Evolutionary conservation across 1,140 invertebrate species (phyloP).

Genomic region (Orius insidiosus): DNA sequence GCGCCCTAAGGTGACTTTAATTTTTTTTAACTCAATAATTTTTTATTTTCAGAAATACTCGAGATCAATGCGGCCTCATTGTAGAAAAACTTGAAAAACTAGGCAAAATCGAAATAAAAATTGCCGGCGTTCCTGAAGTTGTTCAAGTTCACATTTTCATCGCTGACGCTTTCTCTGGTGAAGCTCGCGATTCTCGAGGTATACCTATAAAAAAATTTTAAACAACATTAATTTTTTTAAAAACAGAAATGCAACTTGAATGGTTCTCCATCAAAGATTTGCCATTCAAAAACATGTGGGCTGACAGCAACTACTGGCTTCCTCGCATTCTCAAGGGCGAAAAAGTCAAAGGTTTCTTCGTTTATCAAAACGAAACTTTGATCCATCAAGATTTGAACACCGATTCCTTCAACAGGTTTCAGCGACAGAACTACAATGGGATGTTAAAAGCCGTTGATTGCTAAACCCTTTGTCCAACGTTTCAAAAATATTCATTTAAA

Average conservation of each 20-base stretch:
- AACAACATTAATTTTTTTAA: slow-evolving; percentile 3
- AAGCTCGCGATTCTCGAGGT: slow-evolving; percentile 29
- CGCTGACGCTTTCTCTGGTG: slow-evolving; percentile 25
- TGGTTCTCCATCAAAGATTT: slow-evolving; percentile 31
- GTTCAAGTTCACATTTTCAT: slow-evolving; percentile 37
- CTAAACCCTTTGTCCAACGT: too few relatives aligned
- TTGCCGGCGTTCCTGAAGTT: slow-evolving; percentile 29
- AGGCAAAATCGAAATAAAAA: slow-evolving; percentile 35
- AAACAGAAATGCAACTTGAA: slow-evolving; percentile 33
- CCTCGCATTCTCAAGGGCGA: slow-evolving; percentile 29
- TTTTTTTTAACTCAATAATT: not conserved
- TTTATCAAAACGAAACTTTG: slow-evolving; percentile 16
- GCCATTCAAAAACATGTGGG: slow-evolving; percentile 37
- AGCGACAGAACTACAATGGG: too few relatives aligned
- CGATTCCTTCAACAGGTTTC: slow-evolving; percentile 3
- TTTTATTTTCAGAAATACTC: slow-evolving; percentile 23
- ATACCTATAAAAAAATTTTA: slow-evolving; percentile 17
- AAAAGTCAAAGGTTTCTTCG: slow-evolving; percentile 32
- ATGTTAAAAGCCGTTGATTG: too few relatives aligned
- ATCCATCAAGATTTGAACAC: slow-evolving; percentile 13
- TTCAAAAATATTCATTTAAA: too few relatives aligned
- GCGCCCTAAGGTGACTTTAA: slow-evolving; percentile 27
- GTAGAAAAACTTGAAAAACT: slow-evolving; percentile 27
- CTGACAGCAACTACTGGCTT: slow-evolving; percentile 35
- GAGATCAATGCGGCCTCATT: slow-evolving; percentile 31